Percentiles rank a stretch among this genome's conserved stretches.
phyloP scores from a whole-genome alignment of 2,797 vertebrate genomes.

The Cottoperca gobio region DNA sequence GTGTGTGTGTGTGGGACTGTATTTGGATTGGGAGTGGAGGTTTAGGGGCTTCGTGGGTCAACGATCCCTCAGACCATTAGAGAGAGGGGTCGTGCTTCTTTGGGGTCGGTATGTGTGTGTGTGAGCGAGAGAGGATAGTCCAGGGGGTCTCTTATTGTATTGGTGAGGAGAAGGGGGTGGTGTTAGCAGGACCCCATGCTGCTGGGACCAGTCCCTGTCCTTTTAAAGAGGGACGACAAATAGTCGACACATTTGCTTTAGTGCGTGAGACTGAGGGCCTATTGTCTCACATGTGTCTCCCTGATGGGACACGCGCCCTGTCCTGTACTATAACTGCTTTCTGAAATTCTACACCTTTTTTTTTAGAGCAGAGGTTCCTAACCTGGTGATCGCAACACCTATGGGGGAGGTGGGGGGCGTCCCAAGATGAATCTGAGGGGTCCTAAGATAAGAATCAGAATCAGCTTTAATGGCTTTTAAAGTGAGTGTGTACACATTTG shows the following conservation, averaged over 20 bases:
- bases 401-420: no score
- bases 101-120: slow-evolving; percentile 31
- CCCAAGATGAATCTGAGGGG: not conserved
- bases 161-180: slow-evolving; percentile 46
- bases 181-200: slow-evolving; percentile 65
- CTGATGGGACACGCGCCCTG: slow-evolving; percentile 29
- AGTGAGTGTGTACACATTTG: no score
- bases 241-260: slow-evolving; percentile 67
- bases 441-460: not conserved
- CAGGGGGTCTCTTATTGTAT: slow-evolving; percentile 68
- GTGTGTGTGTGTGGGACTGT: slow-evolving; percentile 38
- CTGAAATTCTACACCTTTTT: not conserved
- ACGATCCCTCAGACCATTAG: slow-evolving; percentile 60
- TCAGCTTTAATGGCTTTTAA: no score
- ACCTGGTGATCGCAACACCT: not conserved
- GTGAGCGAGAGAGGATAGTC: slow-evolving; percentile 37
- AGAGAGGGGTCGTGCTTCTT: slow-evolving; percentile 60
- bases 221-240: slow-evolving; percentile 65
- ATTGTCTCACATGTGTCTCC: slow-evolving; percentile 65
- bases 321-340: slow-evolving; percentile 32
- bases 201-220: slow-evolving; percentile 69
- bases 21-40: slow-evolving; percentile 56
- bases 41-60: slow-evolving; percentile 75
- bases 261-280: slow-evolving; percentile 44
- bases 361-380: not conserved